These are phyloP conservation scores for Sarcophaga variegata DNA, from an alignment of 2,888 invertebrate species.

Conservation along the genomic window DNA sequence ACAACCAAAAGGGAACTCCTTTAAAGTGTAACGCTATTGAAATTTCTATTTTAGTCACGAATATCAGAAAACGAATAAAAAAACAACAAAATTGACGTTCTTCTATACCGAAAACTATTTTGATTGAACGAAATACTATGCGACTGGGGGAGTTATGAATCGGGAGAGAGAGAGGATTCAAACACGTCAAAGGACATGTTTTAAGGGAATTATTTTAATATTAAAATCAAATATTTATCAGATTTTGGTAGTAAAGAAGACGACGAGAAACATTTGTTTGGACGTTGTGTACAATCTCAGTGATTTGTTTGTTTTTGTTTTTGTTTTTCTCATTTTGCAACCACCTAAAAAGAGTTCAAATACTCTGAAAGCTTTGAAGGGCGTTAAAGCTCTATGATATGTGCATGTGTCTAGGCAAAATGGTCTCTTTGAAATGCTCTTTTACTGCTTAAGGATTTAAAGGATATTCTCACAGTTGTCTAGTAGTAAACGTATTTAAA, in stretches of 20 bases:
- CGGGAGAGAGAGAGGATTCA: not conserved
- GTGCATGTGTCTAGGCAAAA: not conserved
- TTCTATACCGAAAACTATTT: not conserved
- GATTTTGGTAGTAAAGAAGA: not conserved
- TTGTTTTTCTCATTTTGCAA: not conserved
- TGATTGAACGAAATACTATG: not conserved
- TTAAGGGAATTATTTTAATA: conserved; percentile 17
- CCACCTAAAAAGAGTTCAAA: conserved; percentile 10
- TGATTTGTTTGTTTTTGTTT: conserved; percentile 4
- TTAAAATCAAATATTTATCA: conserved; percentile 40
- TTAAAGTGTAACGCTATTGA: not conserved
- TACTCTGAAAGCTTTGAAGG: conserved; percentile 33
- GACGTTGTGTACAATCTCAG: not conserved
- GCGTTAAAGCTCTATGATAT: conserved; percentile 34
- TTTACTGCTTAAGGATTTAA: not conserved
- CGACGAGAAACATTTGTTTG: not conserved
- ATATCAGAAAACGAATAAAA: not conserved
- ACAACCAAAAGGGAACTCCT: not conserved
- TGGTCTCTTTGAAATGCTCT: not conserved
- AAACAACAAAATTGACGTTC: not conserved
- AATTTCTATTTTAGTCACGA: conserved; percentile 21
- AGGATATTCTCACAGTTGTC: not conserved
- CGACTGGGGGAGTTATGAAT: not conserved
- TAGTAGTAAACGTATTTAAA: too few species aligned
- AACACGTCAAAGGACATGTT: conserved; percentile 2